Evolutionary conservation across 2,888 invertebrate species (phyloP), one percentile per base, ranked within the genome.

Genomic region (Melanotus villosus): DNA sequence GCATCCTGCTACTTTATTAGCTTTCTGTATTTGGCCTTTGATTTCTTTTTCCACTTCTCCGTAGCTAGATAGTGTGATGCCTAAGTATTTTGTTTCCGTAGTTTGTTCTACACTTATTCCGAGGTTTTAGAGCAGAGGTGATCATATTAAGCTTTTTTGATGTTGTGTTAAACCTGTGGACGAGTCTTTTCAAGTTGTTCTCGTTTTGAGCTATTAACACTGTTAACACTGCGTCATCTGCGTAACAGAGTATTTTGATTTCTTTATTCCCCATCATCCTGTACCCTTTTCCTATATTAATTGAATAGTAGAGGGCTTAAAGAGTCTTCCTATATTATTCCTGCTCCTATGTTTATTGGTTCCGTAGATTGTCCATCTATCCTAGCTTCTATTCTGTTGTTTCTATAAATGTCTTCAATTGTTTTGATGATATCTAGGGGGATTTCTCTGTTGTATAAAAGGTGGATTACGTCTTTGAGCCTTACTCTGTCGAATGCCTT

Each of bases 241-340:
- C 43, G 16, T 38, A 38, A 10, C 38, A 38, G 38, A 38, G 38
- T 67, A 38, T 38, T 32, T 32, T 32, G 5, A 38, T 38, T 45
- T 45, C 26, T 19, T 45, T 45, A 10, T 38, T 14, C n/a, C 38
- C 38, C 38, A 38, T 38, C n/a, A 10, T 38, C n/a, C n/a, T n/a
- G 18, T 19, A 38, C 10, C 38, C 14, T n/a, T n/a, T 38, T 10
- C 38, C 38, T 10, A 4, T 10, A n/a, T 38, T 38, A n/a, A 19
- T 66, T 69, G 16, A 70, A 66, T 21, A 70, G 45, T n/a, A 62
- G 34, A 12, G 63, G 66, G 43, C 70, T 70, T 26, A 72, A 36
- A 14, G 64, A 70, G 50, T 72, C 70, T 26, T 65, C 68, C 23
- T 72, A 68, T 34, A 66, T 52, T 12, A 70, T 70, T 1, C 66